phyloP scores from a whole-genome alignment of 2,888 invertebrate genomes.

The Acleris emargana region DNA sequence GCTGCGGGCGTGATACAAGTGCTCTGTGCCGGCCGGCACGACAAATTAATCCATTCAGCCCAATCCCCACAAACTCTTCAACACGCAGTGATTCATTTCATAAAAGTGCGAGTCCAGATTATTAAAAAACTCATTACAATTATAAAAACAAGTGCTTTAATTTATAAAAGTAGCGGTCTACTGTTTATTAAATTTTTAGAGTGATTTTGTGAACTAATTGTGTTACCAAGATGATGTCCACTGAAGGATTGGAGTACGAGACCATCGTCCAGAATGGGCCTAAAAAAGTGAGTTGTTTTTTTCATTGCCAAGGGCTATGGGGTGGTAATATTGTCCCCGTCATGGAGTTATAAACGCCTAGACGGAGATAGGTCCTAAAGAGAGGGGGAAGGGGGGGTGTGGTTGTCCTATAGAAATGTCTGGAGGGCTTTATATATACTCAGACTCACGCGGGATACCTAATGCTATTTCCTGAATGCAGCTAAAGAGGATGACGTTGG shows the following conservation, averaged over 20 bases:
- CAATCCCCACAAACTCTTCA: conserved; percentile 63
- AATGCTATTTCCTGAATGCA: conserved; percentile 63
- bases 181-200: conserved; percentile 48
- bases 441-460: conserved; percentile 7
- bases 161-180: conserved; percentile 56
- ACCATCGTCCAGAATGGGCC: conserved; percentile 86
- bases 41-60: conserved; percentile 59
- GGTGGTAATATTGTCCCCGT: conserved; percentile 44
- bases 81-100: conserved; percentile 68
- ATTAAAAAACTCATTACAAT: conserved; percentile 46
- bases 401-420: conserved; percentile 71
- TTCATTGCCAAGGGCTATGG: conserved; percentile 37
- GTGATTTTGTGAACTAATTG: conserved; percentile 58
- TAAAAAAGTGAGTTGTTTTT: conserved; percentile 82
- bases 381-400: conserved; percentile 60
- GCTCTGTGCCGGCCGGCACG: conserved; percentile 68
- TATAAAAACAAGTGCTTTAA: conserved; percentile 51
- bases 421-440: conserved; percentile 47
- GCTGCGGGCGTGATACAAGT: conserved; percentile 74
- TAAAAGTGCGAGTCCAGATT: conserved; percentile 55
- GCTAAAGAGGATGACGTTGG: conserved; percentile 32
- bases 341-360: conserved; percentile 34
- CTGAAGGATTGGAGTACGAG: conserved; percentile 86
- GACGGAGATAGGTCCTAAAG: conserved; percentile 38
- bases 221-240: conserved; percentile 74